A percentile compares a stretch with the other conserved stretches of the same genome.
Evolutionary conservation across 2,888 invertebrate species (phyloP).

Genomic region (Harpagoxenus sublaevis): DNA sequence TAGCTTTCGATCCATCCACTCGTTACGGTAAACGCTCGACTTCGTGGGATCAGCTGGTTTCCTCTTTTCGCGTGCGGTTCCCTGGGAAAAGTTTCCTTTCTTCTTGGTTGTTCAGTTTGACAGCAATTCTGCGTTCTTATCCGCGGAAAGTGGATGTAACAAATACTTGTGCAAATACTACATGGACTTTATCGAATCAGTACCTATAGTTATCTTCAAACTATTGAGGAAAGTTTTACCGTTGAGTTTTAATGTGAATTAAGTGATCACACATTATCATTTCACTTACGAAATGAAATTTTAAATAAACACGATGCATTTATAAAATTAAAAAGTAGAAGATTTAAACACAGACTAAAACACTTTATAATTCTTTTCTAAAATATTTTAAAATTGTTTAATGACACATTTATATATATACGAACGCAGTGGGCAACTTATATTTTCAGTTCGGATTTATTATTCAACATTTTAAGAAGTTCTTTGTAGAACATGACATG

Average conservation of each 20-base stretch:
- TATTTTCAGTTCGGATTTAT: background rate
- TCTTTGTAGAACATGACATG: background rate
- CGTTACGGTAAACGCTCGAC: slow-evolving; percentile 65
- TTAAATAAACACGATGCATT: background rate
- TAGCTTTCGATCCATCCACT: slow-evolving; percentile 57
- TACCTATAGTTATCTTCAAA: background rate
- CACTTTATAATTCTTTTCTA: background rate
- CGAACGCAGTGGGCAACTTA: background rate
- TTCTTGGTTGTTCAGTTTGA: slow-evolving; percentile 23
- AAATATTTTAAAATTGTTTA: background rate
- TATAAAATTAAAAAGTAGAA: background rate
- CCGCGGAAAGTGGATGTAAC: background rate
- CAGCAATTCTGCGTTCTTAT: background rate
- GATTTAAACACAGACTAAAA: background rate
- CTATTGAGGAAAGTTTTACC: background rate
- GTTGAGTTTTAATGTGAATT: background rate
- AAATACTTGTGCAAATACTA: background rate
- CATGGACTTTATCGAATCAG: background rate
- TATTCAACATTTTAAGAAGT: background rate
- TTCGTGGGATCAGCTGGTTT: slow-evolving; percentile 81
- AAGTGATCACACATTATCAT: background rate
- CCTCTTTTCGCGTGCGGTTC: slow-evolving; percentile 5
- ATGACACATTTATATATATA: background rate
- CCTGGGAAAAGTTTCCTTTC: slow-evolving; percentile 16
- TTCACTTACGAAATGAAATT: background rate